phyloP scores from a whole-genome alignment of 2,888 invertebrate species.

The Catocala nupta region DNA sequence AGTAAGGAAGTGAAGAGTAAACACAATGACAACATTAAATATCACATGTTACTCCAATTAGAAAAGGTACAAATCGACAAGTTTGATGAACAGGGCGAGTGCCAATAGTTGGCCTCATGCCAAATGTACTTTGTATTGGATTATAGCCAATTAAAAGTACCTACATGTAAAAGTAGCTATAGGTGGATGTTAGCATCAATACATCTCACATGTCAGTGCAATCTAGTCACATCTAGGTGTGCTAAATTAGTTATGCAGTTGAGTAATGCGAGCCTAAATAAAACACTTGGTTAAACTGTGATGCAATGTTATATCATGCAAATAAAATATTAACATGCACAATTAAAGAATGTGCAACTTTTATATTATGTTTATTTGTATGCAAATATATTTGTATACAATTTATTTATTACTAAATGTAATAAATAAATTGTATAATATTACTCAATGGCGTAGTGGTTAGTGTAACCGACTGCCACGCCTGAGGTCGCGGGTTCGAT shows the following conservation, averaged over 20 bases:
- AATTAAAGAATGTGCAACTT: too few relatives aligned
- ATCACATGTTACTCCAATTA: constrained; percentile 71
- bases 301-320: constrained; percentile 42
- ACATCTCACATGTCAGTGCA: constrained; percentile 75
- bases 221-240: constrained; percentile 75
- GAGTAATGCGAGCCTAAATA: constrained; percentile 61
- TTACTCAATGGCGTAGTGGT: too few relatives aligned
- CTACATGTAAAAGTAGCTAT: constrained; percentile 68
- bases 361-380: too few relatives aligned
- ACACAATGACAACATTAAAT: constrained; percentile 53
- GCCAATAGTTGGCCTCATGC: constrained; percentile 79
- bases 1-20: constrained; percentile 56
- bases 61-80: constrained; percentile 83
- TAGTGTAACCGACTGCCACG: too few relatives aligned
- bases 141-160: constrained; percentile 86
- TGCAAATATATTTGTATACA: too few relatives aligned
- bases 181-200: constrained; percentile 72
- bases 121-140: constrained; percentile 86
- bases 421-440: constrained; percentile 1
- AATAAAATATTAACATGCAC: constrained; percentile 21
- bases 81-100: constrained; percentile 82
- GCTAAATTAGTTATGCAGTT: constrained; percentile 72
- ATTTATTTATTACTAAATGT: too few relatives aligned
- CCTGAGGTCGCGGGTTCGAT: too few relatives aligned
- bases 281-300: constrained; percentile 39